Percentiles rank a stretch among this genome's conserved stretches.
phyloP scores from a whole-genome alignment of 2,888 invertebrate species.

The Nephrocerus scutellatus region DNA sequence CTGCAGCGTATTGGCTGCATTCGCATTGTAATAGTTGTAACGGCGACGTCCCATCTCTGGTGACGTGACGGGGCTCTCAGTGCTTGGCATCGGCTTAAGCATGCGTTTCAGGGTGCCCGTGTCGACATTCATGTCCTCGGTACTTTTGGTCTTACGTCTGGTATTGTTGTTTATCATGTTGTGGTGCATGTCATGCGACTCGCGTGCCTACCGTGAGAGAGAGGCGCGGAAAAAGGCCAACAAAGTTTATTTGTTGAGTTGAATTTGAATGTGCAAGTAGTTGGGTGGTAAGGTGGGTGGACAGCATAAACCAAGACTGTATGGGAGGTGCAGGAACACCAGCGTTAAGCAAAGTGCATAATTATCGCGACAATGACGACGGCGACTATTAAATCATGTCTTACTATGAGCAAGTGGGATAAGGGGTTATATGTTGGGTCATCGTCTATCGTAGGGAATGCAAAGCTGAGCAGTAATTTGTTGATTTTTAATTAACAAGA shows the following conservation, averaged over 20 bases:
- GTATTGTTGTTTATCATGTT: slow-evolving; percentile 69
- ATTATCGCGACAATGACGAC: no score
- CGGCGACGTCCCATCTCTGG: slow-evolving; percentile 82
- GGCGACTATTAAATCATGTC: no score
- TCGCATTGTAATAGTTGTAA: slow-evolving; percentile 59
- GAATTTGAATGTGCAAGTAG: slow-evolving; percentile 10
- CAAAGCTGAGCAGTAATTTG: no score
- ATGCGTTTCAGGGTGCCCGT: slow-evolving; percentile 81
- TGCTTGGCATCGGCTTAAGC: slow-evolving; percentile 88
- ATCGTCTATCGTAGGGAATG: no score
- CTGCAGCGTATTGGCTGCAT: slow-evolving; percentile 45
- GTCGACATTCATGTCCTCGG: slow-evolving; percentile 72
- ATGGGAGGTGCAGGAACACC: no score
- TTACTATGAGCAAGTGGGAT: no score
- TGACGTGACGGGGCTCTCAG: slow-evolving; percentile 82
- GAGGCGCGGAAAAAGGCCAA: slow-evolving; percentile 5
- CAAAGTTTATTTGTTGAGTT: slow-evolving; percentile 4
- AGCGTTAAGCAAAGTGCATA: no score
- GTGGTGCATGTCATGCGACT: slow-evolving; percentile 58
- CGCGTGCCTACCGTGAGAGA: slow-evolving; percentile 49
- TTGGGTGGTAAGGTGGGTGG: no score
- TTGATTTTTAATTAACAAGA: no score
- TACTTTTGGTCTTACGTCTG: slow-evolving; percentile 79
- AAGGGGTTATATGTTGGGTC: no score
- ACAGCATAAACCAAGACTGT: no score